phyloP scores from a whole-genome alignment of 2,888 invertebrate species.

The Hesperia comma region DNA sequence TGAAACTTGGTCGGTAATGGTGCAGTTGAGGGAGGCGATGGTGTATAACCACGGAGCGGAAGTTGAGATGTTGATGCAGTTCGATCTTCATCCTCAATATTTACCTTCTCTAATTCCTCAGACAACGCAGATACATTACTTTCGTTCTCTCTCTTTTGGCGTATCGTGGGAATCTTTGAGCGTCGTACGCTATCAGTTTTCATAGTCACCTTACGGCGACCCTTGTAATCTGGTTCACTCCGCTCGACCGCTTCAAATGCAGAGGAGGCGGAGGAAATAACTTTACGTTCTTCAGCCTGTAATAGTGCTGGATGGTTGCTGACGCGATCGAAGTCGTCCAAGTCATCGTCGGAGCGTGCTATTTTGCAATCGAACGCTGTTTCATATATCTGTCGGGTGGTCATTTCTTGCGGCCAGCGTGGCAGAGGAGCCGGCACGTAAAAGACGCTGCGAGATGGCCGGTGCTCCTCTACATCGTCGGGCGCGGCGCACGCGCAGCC shows the following conservation, averaged over 20 bases:
- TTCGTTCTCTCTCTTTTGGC: conserved; percentile 78
- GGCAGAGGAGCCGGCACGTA: conserved; percentile 88
- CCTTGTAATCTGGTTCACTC: conserved; percentile 79
- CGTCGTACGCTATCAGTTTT: conserved; percentile 82
- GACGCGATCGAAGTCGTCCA: conserved; percentile 91
- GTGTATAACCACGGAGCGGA: conserved; percentile 88
- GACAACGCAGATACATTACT: conserved; percentile 70
- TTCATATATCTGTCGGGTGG: conserved; percentile 91
- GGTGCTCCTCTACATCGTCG: conserved; percentile 87
- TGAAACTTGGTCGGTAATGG: conserved; percentile 92
- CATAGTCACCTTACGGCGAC: conserved; percentile 83
- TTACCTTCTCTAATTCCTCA: conserved; percentile 86
- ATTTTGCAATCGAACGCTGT: conserved; percentile 95
- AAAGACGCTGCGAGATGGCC: conserved; percentile 86
- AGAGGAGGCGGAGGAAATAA: conserved; percentile 78
- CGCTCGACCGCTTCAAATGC: conserved; percentile 80
- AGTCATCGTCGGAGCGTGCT: conserved; percentile 90
- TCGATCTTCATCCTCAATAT: conserved; percentile 84
- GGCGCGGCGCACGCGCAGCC: conserved; percentile 89
- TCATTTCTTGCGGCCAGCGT: conserved; percentile 85
- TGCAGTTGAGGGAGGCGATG: conserved; percentile 93
- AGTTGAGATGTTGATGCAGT: conserved; percentile 84
- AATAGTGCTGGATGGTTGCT: conserved; percentile 91
- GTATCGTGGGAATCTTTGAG: conserved; percentile 85
- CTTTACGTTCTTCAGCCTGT: conserved; percentile 80